phyloP scores from a whole-genome alignment of 2,113 vertebrate species.

The Trogon surrucura region DNA sequence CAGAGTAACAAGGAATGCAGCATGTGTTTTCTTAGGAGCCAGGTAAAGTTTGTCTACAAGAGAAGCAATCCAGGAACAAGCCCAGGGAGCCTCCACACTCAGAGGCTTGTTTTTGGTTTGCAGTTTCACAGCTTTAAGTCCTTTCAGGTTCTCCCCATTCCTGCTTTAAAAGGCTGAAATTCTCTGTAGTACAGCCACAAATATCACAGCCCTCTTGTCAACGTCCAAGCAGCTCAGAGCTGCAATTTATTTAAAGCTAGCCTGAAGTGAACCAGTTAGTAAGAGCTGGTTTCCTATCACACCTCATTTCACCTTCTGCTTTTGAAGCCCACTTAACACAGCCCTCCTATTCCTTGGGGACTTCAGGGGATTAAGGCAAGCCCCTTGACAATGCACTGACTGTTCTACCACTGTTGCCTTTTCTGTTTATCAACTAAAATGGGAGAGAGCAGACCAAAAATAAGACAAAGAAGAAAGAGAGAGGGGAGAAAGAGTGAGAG shows the following conservation, averaged over 20 bases:
- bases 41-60: neutral
- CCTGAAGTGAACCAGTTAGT: constrained; percentile 71
- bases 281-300: constrained; percentile 68
- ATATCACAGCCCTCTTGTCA: constrained; percentile 57
- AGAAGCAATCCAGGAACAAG: neutral
- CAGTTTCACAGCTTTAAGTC: neutral
- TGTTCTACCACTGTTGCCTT: constrained; percentile 32
- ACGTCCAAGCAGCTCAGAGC: constrained; percentile 33
- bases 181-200: constrained; percentile 37
- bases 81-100: neutral
- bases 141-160: neutral
- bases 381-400: constrained; percentile 26
- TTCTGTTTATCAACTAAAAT: constrained; percentile 23
- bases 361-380: constrained; percentile 33
- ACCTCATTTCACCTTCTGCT: constrained; percentile 59
- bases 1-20: neutral
- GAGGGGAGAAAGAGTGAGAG: neutral
- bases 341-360: constrained; percentile 17
- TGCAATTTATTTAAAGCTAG: constrained; percentile 70
- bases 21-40: constrained; percentile 11
- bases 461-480: neutral
- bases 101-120: neutral
- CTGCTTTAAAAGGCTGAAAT: constrained; percentile 37
- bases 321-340: constrained; percentile 68
- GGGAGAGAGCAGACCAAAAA: neutral